Evolutionary conservation across 2,888 invertebrate species (phyloP).

Genomic region (Dichetophora obliterata): DNA sequence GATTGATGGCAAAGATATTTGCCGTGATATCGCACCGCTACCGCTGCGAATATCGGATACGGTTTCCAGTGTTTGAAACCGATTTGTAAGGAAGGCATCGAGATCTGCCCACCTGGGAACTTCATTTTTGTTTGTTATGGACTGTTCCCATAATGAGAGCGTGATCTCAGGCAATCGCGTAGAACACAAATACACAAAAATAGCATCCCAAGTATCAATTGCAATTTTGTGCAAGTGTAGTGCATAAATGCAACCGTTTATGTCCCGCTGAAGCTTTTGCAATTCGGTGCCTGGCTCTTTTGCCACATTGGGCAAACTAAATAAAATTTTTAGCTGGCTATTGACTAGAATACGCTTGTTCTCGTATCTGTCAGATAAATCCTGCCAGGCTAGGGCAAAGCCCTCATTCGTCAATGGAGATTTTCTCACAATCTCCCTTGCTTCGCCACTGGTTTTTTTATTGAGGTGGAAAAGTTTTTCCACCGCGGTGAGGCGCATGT

Average conservation of each 20-base stretch:
- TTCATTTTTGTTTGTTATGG: no score
- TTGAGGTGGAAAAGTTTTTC: conserved; percentile 1
- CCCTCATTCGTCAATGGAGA: conserved; percentile 24
- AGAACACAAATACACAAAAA: no score
- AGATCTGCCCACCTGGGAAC: no score
- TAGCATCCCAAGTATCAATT: conserved; percentile 5
- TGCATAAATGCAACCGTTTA: conserved; percentile 38
- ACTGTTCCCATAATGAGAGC: no score
- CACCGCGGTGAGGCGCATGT: neutral
- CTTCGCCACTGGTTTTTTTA: conserved; percentile 7
- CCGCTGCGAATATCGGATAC: no score
- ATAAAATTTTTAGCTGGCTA: conserved; percentile 32
- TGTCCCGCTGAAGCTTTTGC: conserved; percentile 11
- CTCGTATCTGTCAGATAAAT: neutral
- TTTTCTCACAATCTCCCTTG: neutral
- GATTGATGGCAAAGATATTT: no score
- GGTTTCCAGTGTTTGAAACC: no score
- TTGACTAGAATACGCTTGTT: neutral
- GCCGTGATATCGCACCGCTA: no score
- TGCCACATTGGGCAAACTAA: conserved; percentile 21
- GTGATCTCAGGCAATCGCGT: no score
- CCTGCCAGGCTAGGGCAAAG: neutral
- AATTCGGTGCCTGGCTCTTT: conserved; percentile 20
- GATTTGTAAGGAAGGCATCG: no score
- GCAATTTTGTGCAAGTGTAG: conserved; percentile 26